Base-by-base conservation (phyloP, 2,797 vertebrate genomes). In the Pangasius krempfi region DNA sequence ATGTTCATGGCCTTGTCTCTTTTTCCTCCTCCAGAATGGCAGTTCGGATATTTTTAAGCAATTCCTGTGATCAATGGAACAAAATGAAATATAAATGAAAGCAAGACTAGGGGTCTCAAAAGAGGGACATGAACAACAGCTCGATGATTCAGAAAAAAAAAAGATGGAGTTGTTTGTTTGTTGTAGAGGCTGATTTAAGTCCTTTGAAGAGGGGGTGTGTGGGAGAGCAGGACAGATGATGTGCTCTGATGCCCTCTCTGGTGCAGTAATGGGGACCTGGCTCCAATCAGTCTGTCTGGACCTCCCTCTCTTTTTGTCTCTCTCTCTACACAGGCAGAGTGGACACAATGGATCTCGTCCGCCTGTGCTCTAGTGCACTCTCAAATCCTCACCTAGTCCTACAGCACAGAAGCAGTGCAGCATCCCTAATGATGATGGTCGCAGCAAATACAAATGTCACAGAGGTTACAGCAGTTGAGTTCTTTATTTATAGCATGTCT, bases 381-480 rank as follows among this genome's bases (percentile, higher is more conserved):
- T 33, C 22, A 50, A 79, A 85, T 84, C 73, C 14, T 89, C 75
- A 52, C 25, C 58, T 14, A 13, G 58, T 60, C 66, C 80, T 75
- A 33, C 14, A 62, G 68, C 14, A n/a, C 44, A 70, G 88, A 60
- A 22, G n/a, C 73, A 33, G 76, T 30, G n/a, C 88, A 44, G 66
- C 76, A 86, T 89, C 84, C 66, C 40, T 89, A 89, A 89, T 86
- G 64, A 86, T 87, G 86, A 58, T 68, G 2, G 68, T 80, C 86
- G 83, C 73, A 89, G 70, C 66, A 75, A 64, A 88, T 86, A 89
- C 86, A 91, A 88, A 90, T 81, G 82, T 87, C 76, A 89, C 47
- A 79, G 84, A 90, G 82, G 87, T 85, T 86, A 84, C 37, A 84
- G 50, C 47, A 79, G 64, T 85, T 54, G 84, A 84, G 85, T 87